Evolutionary conservation across 2,888 invertebrate species (phyloP), one percentile per base, ranked within the genome.

Genomic region (Saturnia japonica): DNA sequence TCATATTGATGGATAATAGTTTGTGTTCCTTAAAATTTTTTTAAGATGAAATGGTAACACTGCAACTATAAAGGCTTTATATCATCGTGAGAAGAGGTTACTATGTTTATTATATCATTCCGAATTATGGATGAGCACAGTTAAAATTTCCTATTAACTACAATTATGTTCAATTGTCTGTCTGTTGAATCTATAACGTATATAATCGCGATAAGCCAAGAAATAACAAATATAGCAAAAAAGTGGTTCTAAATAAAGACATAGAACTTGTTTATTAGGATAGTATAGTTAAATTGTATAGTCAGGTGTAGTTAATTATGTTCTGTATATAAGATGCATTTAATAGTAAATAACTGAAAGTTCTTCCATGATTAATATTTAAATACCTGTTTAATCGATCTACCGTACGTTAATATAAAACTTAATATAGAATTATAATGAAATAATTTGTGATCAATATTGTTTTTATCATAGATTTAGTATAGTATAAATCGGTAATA

Each of bases 351-450:
- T 83, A 87, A 84, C 85, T 77, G 75, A 84, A 79, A 75, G 89
- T 85, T 89, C 89, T 89, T 89, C 89, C 89, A 89, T 79, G 80
- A 78, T 74, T 69, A 43, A 67, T 67, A 68, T 43, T 45, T 68
- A 47, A 45, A 76, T 76, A 72, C 73, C 34, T 77, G 77, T 72
- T 78, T 76, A 77, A 74, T 70, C 68, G 69, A 73, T 82, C 64
- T 60, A 60, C 4, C 40, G 79, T 82, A 84, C 54, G 40, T 64
- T 34, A 64, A 1, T 40, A 64, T 19, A 8, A 64, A 40, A 64
- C 11, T 40, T n/a, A 62, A 62, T 34, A 62, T 62, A 28, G 62
- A 62, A 62, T 62, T 62, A 14, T 9, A 54, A 22, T 22, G 1
- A 54, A 11, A 22, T 22, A 22, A 54, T 19, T 47, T 47, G 6